Conservation (phyloP, 2,888 invertebrate species). For the Microchrysa polita region DNA sequence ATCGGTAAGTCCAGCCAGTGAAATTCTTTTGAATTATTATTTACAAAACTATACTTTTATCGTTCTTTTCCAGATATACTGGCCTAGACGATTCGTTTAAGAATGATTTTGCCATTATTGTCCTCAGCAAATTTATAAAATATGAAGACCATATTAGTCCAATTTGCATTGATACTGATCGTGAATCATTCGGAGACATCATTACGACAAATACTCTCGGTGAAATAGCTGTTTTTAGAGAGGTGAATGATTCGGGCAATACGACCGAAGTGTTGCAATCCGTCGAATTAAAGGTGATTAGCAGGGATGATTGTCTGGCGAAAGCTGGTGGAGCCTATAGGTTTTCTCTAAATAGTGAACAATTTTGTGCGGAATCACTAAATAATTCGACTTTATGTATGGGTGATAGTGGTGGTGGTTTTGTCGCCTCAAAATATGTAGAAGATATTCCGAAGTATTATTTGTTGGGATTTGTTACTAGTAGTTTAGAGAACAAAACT, state of each 20-base stretch:
- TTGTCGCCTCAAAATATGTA: conserved; percentile 47
- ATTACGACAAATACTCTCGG: conserved; percentile 41
- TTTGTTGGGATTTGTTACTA: conserved; percentile 56
- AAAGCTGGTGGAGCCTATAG: conserved; percentile 49
- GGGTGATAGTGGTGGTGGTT: conserved; percentile 53
- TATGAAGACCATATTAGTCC: conserved; percentile 58
- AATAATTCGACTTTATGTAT: conserved; percentile 50
- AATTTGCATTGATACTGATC: conserved; percentile 58
- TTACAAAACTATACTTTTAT: too few relatives aligned
- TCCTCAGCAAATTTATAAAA: conserved; percentile 55
- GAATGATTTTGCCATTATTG: conserved; percentile 60
- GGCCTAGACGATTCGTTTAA: conserved; percentile 54
- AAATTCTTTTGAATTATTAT: background rate
- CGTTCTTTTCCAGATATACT: conserved; percentile 44
- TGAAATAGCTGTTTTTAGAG: conserved; percentile 54
- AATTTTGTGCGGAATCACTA: conserved; percentile 54
- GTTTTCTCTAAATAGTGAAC: conserved; percentile 53
- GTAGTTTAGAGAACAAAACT: conserved; percentile 40
- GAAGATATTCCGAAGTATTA: conserved; percentile 46
- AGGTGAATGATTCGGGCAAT: conserved; percentile 41
- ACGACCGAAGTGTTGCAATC: conserved; percentile 49
- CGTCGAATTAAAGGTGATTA: conserved; percentile 50
- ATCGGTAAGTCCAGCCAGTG: conserved; percentile 45
- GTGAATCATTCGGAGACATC: conserved; percentile 45
- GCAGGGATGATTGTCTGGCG: conserved; percentile 51